phyloP scores from a whole-genome alignment of 1,140 invertebrate genomes.

The Venturia canescens region DNA sequence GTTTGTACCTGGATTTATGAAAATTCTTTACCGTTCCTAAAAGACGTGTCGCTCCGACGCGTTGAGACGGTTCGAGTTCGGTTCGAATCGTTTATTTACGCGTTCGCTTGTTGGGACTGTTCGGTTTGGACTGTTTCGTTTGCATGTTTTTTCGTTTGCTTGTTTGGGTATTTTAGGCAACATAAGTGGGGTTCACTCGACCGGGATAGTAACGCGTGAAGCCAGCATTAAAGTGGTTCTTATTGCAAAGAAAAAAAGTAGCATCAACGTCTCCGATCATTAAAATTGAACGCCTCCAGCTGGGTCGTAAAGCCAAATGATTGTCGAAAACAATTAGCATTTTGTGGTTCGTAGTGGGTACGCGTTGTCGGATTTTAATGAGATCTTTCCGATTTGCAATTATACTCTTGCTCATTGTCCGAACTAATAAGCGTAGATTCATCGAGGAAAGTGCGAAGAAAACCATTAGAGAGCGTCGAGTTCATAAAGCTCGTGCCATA shows the following conservation, averaged over 20 bases:
- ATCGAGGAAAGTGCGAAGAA: constrained; percentile 14
- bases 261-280: constrained; percentile 17
- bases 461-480: constrained; percentile 26
- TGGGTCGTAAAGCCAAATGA: constrained; percentile 35
- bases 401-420: constrained; percentile 33
- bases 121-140: too few relatives aligned
- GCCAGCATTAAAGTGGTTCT: too few relatives aligned
- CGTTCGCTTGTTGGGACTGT: too few relatives aligned
- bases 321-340: constrained; percentile 44
- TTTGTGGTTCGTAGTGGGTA: not conserved
- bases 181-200: too few relatives aligned
- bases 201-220: too few relatives aligned
- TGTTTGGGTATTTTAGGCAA: too few relatives aligned
- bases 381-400: not conserved
- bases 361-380: constrained; percentile 9
- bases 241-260: not conserved
- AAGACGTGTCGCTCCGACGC: too few relatives aligned
- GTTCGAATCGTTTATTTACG: too few relatives aligned
- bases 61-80: too few relatives aligned
- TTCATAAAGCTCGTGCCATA: not conserved
- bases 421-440: constrained; percentile 41
- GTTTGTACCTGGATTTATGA: too few relatives aligned
- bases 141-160: too few relatives aligned
- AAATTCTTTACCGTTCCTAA: too few relatives aligned
- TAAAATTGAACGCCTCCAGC: not conserved